Base-by-base conservation (phyloP, 2,113 vertebrate species). In the Rhea americana region DNA sequence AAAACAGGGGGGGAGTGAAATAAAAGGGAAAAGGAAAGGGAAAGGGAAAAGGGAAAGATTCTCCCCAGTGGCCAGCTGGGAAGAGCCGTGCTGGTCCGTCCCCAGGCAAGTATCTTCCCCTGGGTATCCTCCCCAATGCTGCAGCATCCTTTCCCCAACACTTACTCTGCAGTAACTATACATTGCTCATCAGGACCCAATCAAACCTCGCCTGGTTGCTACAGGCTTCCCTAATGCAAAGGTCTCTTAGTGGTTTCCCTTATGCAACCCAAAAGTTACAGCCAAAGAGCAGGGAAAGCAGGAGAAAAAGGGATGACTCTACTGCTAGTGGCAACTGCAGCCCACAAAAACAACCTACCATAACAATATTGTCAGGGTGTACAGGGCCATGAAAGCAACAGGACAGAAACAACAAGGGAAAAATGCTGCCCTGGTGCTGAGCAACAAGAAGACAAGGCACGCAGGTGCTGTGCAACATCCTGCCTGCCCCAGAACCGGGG, bases 401-500 rank as follows among this genome's bases (percentile, higher is more conserved):
- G 65, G 75, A 73, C 39, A 76, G 26, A 13, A 32, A 0, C 41
- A 70, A 18, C 19, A n/a, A 75, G n/a, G 14, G 45, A 45, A 8
- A 48, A 67, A 35, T 18, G 12, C 30, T 11, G 50, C 43, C 6
- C 1, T 14, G 30, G 56, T 32, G 22, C 68, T 43, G 7, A 7
- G 75, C 45, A 62, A 2, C 28, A 47, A 43, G 6, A 30, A 8
- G 55, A 48, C 2, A 18, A 16, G 28, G 37, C 28, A 22, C 10
- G 26, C 0, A 8, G 25, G 35, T 28, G 55, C 37, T 28, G 35
- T 3, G 1, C 9, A 3, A 3, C 39, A 18, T 56, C 7, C 13
- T 0, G 25, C 22, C 2, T 0, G 51, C 18, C 37, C 24, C 56
- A 3, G 30, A 15, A 30, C 43, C 1, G 2, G 45, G 48, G 73